A percentile compares a stretch with the other conserved stretches of the same genome.
Conservation (phyloP, 2,113 vertebrate species). For the Mesembrinibis cayennensis region DNA sequence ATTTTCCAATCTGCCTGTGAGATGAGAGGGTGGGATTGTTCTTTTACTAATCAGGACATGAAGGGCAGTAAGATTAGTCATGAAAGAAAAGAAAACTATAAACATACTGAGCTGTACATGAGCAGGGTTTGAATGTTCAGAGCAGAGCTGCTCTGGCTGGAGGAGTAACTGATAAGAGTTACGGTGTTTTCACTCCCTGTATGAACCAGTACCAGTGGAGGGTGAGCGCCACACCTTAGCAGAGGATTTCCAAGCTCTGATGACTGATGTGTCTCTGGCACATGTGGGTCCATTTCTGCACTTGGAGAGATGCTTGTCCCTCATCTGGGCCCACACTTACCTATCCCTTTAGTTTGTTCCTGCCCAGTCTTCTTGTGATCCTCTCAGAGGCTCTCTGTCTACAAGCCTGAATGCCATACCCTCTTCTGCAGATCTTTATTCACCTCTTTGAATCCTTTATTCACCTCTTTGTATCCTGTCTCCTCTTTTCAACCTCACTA, state of each 20-base stretch:
- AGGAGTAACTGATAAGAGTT: neutral
- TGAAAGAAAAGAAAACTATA: neutral
- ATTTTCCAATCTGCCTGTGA: neutral
- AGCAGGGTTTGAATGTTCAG: neutral
- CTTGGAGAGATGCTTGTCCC: neutral
- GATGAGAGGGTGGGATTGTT: neutral
- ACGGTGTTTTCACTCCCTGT: neutral
- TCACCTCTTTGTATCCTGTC: neutral
- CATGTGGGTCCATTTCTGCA: neutral
- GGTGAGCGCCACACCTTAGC: neutral
- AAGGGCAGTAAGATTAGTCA: neutral
- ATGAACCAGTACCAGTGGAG: neutral
- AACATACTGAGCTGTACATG: neutral
- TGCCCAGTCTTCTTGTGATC: neutral
- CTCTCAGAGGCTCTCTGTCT: neutral
- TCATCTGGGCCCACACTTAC: fast-evolving
- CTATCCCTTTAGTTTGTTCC: neutral
- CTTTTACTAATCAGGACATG: neutral
- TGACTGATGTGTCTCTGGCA: neutral
- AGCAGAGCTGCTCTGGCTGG: neutral
- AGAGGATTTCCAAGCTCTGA: neutral
- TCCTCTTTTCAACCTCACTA: neutral
- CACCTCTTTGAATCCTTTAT: neutral
- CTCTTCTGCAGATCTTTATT: neutral
- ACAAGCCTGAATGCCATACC: neutral